A percentile compares a stretch with the other conserved stretches of the same genome.
Evolutionary conservation across 2,888 invertebrate genomes (phyloP).

Genomic region (Mesochorus sp.): DNA sequence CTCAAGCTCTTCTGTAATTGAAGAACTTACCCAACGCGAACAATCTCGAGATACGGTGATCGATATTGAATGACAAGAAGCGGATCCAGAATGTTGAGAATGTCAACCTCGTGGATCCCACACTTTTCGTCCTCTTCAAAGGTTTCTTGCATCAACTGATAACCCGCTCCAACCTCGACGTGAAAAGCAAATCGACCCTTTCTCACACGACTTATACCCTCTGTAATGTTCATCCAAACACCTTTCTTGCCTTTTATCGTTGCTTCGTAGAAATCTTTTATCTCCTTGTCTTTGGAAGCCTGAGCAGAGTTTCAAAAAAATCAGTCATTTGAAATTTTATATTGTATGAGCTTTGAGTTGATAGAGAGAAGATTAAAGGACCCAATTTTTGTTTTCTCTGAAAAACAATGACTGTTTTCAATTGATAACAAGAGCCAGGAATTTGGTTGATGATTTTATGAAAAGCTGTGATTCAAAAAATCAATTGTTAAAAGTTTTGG

Average conservation of each 20-base stretch:
- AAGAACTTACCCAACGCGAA: constrained; percentile 74
- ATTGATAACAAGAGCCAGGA: too few relatives aligned
- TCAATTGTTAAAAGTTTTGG: too few relatives aligned
- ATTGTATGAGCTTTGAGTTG: too few relatives aligned
- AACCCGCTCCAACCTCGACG: constrained; percentile 86
- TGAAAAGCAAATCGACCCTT: constrained; percentile 87
- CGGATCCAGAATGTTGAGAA: constrained; percentile 76
- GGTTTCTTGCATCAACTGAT: constrained; percentile 86
- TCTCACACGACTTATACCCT: constrained; percentile 85
- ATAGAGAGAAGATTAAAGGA: too few relatives aligned
- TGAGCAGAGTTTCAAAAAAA: constrained; percentile 73
- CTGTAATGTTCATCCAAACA: constrained; percentile 85
- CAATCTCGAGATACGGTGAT: constrained; percentile 82
- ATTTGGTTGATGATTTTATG: too few relatives aligned
- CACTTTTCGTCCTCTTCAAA: constrained; percentile 89
- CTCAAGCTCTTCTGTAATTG: too few relatives aligned
- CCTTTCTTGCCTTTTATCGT: constrained; percentile 85
- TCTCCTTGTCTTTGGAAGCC: constrained; percentile 86
- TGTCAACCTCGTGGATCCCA: constrained; percentile 86
- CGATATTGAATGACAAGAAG: constrained; percentile 73
- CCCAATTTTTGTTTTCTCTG: too few relatives aligned
- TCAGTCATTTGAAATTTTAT: too few relatives aligned
- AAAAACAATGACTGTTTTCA: too few relatives aligned
- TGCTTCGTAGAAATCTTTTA: constrained; percentile 85
- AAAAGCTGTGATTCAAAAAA: too few relatives aligned